Base-by-base conservation (phyloP, 2,113 vertebrate genomes). In the Zeus faber region DNA sequence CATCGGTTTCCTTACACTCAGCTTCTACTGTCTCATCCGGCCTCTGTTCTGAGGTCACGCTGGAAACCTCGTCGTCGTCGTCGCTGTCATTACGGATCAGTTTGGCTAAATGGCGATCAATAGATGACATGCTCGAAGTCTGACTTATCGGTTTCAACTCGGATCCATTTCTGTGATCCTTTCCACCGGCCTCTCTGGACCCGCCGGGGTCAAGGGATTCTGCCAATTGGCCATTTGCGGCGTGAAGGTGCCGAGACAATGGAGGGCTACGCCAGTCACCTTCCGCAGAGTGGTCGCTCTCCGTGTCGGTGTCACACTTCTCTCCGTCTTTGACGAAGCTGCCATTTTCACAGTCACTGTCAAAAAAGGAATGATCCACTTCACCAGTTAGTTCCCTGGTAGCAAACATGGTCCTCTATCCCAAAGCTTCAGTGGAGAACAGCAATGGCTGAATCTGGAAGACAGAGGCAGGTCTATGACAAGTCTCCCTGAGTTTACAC, bases 281-380 rank as follows among this genome's bases (percentile, higher is more conserved):
- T 37, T 14, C n/a, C n/a, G n/a, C n/a, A n/a, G n/a, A n/a, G n/a
- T n/a, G n/a, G n/a, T n/a, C n/a, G n/a, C n/a, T n/a, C 24, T 45
- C 24, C 20, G 25, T 45, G 58, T 53, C 64, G 27, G 51, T 25
- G 7, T 14, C 22, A 21, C 51, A 65, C 49, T 58, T 33, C 21
- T 55, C 53, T 46, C 43, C 48, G 64, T 29, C 84, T 64, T 69
- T 47, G 24, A 85, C 80, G 13, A 21, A 21, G 23, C 23, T 43
- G 33, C 5, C 22, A 11, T 75, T 82, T 51, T 94, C 93, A 68
- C 81, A 80, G 71, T 95, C 95, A 66, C 95, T 98, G 70, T 99
- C 95, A 62, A 97, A 99, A 80, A 99, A 98, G 2, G 95, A 89
- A 66, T 98, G 95, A 80, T 99, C 95, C 48, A 98, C 95, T 81